phyloP scores from a whole-genome alignment of 2,888 invertebrate species.

The Drosophila cyrtoloma region DNA sequence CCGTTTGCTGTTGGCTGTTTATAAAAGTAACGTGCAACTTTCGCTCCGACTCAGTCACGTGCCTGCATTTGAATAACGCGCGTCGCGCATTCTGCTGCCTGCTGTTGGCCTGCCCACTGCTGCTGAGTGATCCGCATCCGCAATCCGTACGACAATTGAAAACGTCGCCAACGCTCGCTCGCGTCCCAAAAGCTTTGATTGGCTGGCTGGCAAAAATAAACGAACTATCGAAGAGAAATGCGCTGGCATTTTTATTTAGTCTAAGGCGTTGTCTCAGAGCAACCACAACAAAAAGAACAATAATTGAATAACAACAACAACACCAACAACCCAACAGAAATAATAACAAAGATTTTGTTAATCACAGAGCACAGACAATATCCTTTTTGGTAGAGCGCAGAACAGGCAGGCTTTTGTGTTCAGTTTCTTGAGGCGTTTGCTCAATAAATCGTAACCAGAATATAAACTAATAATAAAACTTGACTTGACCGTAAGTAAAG shows the following conservation, averaged over 20 bases:
- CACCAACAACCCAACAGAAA: background rate
- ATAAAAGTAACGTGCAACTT: conserved; percentile 73
- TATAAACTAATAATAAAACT: conserved; percentile 25
- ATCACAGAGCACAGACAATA: conserved; percentile 40
- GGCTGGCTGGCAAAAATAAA: conserved; percentile 47
- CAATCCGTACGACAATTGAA: conserved; percentile 48
- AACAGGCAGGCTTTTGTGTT: conserved; percentile 67
- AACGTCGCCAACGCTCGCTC: conserved; percentile 24
- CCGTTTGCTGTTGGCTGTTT: conserved; percentile 49
- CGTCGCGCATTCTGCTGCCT: conserved; percentile 54
- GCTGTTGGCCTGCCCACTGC: conserved; percentile 42
- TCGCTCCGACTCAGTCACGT: conserved; percentile 78
- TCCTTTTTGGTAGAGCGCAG: conserved; percentile 61
- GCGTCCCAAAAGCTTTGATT: conserved; percentile 63
- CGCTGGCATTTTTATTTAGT: conserved; percentile 37
- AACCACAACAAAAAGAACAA: conserved; percentile 8
- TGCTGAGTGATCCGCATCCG: conserved; percentile 72
- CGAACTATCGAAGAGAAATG: conserved; percentile 35
- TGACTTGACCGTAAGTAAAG: conserved; percentile 69
- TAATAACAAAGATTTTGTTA: conserved; percentile 23
- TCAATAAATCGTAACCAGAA: conserved; percentile 28
- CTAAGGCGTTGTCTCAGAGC: conserved; percentile 52
- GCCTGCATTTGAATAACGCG: conserved; percentile 71
- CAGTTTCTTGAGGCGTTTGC: conserved; percentile 29
- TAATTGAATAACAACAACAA: conserved; percentile 1